Base-by-base conservation (phyloP, 2,888 invertebrate species). In the Synanthedon myopaeformis region DNA sequence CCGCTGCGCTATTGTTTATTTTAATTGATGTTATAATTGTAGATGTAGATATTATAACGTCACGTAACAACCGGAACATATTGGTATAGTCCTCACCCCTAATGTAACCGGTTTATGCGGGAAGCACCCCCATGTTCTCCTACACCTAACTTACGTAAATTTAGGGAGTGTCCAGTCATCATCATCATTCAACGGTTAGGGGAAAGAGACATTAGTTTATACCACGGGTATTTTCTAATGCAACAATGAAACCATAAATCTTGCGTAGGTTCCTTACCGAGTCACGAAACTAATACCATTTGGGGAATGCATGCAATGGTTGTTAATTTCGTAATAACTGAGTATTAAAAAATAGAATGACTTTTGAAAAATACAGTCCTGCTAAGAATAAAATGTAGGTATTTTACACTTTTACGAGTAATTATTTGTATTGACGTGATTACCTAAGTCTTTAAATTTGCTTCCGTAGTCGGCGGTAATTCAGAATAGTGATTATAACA, bases 151-250 rank as follows among this genome's bases (percentile, higher is more conserved):
- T 63, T 35, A 35, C 35, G 69, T 73, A 74, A 74, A 70, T 57
- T 57, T 59, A 76, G 79, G 84, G 84, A 70, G 82, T 74, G 79
- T 65, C 67, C 69, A 62, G 67, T 71, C 69, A 79, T 81, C 77
- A 82, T 73, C 78, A 80, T 76, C 69, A 60, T 59, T 79, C 71
- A 78, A 60, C 62, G 64, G 58, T 59, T 53, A 58, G 57, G 64
- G 76, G 65, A 68, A 69, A 65, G 67, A 66, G 67, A 72, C 78
- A 72, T 71, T 69, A 69, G 62, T 74, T 72, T 73, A 72, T 70
- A 73, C 66, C 60, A 61, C 59, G 59, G 49, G 53, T 61, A 56
- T 57, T 62, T 62, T 66, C 61, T 60, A 64, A 66, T 66, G 56
- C 57, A 57, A 56, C 59, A 63, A 66, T 67, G 70, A 69, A 71